Evolutionary conservation across 1,140 invertebrate genomes (phyloP).

Genomic region (Bombus balteatus): DNA sequence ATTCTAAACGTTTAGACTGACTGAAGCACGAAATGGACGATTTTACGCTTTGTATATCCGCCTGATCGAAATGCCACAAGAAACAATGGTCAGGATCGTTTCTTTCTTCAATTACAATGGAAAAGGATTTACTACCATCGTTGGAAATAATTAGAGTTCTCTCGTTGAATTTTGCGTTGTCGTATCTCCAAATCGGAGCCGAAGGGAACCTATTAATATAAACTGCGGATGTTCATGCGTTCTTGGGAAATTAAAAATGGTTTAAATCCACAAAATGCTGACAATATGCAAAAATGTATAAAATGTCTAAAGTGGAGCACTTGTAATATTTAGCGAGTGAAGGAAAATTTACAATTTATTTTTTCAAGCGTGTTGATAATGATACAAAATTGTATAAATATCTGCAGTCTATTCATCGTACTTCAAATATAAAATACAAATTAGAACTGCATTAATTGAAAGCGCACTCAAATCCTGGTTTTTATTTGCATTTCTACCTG

Average conservation of each 20-base stretch:
- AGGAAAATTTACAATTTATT: no score
- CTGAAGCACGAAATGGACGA: background rate
- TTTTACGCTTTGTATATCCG: background rate
- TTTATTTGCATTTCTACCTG: background rate
- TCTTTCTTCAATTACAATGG: slow-evolving; percentile 6
- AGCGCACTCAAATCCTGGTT: accelerated
- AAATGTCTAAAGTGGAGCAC: no score
- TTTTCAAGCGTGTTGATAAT: no score
- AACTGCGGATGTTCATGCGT: no score
- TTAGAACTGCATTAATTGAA: no score
- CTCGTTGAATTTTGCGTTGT: background rate
- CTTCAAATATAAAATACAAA: no score
- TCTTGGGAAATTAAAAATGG: no score
- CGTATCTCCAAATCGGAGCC: slow-evolving; percentile 22
- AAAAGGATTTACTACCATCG: slow-evolving; percentile 26
- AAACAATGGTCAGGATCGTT: slow-evolving; percentile 1
- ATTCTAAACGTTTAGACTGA: background rate
- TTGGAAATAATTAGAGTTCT: slow-evolving; percentile 19
- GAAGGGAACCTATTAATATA: slow-evolving; percentile 13
- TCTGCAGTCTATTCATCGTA: no score
- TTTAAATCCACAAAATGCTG: no score
- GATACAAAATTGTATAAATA: no score
- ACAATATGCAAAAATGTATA: no score
- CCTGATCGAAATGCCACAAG: slow-evolving; percentile 15
- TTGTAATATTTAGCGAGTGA: no score